These are phyloP conservation scores for Peromyscus eremicus DNA, from an alignment of 2,797 vertebrate species.

Conservation along the genomic window DNA sequence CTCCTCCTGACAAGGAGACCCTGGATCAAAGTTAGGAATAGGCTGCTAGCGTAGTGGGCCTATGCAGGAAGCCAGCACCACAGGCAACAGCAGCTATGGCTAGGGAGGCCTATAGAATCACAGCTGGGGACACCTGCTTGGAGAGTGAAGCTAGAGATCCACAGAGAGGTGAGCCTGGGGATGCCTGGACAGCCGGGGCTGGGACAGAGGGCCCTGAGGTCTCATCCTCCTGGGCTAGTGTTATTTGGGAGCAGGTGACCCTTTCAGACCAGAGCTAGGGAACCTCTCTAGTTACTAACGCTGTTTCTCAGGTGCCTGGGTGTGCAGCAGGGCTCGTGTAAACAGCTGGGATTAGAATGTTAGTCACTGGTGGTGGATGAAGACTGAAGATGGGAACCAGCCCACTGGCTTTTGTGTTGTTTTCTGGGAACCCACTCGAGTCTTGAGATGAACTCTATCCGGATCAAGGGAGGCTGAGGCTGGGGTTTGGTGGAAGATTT, in stretches of 20 bases:
- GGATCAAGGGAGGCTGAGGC: neutral
- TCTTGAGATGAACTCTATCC: neutral
- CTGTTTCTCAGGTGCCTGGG: accelerated
- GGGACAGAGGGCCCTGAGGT: neutral
- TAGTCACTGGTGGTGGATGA: accelerated
- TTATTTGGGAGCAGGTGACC: no score
- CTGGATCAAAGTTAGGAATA: accelerated
- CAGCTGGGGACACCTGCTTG: neutral
- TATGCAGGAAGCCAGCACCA: neutral
- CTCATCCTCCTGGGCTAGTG: neutral
- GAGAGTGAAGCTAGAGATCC: neutral
- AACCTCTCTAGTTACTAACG: neutral
- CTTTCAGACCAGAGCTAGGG: neutral
- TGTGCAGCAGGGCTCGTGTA: accelerated
- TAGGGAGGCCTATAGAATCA: neutral
- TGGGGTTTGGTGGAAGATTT: neutral
- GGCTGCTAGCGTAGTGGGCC: neutral
- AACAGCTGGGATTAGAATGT: accelerated
- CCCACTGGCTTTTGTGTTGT: accelerated
- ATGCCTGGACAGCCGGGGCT: neutral
- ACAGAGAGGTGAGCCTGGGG: neutral
- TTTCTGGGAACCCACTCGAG: neutral
- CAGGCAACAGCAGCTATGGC: neutral
- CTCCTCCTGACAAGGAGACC: neutral
- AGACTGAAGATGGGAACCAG: accelerated